phyloP scores from a whole-genome alignment of 2,113 vertebrate species.

The Nycticorax nycticorax region DNA sequence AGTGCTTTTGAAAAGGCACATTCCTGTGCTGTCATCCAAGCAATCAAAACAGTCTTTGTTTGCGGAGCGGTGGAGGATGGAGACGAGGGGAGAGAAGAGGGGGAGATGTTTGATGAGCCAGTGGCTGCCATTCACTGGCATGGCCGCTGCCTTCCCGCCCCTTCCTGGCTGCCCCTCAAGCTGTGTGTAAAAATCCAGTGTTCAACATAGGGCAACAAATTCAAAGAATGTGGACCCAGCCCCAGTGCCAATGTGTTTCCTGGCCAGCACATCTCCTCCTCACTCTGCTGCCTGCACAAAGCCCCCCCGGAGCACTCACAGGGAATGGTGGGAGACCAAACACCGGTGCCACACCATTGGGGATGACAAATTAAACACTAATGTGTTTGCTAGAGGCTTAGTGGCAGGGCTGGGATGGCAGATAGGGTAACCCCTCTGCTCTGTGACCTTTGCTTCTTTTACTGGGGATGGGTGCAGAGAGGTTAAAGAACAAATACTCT shows the following conservation, averaged over 20 bases:
- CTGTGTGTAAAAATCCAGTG: not conserved
- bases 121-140: not conserved
- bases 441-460: constrained; percentile 28
- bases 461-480: not conserved
- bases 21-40: constrained; percentile 58
- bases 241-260: not conserved
- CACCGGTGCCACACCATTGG: not conserved
- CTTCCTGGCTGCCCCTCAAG: not conserved
- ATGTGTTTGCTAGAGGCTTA: constrained; percentile 54
- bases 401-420: not conserved
- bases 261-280: not conserved
- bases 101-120: not conserved
- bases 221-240: not conserved
- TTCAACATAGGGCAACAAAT: not conserved
- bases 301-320: rapidly evolving
- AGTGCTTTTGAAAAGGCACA: constrained; percentile 46
- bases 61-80: not conserved
- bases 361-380: constrained; percentile 45
- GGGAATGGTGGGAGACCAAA: not conserved
- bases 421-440: not conserved
- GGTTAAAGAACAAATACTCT: constrained; percentile 7
- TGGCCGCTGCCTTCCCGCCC: not conserved
- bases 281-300: not conserved
- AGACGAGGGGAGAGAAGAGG: not conserved
- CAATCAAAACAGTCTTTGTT: constrained; percentile 57